Percentiles rank a stretch among this genome's conserved stretches.
Conservation (phyloP, 2,113 vertebrate genomes). For the Notarius lentiginosus region DNA sequence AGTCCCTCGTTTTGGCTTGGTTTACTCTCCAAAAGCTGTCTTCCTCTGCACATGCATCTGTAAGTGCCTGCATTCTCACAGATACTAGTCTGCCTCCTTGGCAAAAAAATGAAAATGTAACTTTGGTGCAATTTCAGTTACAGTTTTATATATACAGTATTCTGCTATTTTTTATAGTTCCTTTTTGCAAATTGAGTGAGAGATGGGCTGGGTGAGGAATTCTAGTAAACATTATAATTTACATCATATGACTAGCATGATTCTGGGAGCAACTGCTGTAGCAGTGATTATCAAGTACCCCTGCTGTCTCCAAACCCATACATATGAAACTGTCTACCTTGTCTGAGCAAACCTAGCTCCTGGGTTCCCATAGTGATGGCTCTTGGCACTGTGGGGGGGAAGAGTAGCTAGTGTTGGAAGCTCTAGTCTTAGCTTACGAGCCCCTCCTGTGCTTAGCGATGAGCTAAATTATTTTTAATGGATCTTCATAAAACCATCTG, state of each 20-base stretch:
- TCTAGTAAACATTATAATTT: not conserved
- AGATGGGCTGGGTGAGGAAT: not conserved
- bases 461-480: constrained; percentile 80
- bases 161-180: no score
- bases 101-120: no score
- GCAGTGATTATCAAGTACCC: constrained; percentile 14
- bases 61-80: no score
- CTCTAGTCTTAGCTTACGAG: constrained; percentile 59
- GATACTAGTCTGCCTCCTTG: no score
- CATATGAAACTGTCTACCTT: constrained; percentile 7
- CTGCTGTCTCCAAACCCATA: not conserved
- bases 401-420: constrained; percentile 48
- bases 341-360: constrained; percentile 5
- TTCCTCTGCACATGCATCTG: no score
- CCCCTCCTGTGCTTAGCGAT: constrained; percentile 73
- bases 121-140: no score
- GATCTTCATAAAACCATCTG: constrained; percentile 81
- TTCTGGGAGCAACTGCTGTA: not conserved
- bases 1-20: no score
- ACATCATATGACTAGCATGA: not conserved
- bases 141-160: no score
- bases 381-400: constrained; percentile 51
- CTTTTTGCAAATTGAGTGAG: not conserved
- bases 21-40: no score
- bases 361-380: constrained; percentile 63